phyloP scores from a whole-genome alignment of 2,797 vertebrate genomes.

The Tenualosa ilisha region DNA sequence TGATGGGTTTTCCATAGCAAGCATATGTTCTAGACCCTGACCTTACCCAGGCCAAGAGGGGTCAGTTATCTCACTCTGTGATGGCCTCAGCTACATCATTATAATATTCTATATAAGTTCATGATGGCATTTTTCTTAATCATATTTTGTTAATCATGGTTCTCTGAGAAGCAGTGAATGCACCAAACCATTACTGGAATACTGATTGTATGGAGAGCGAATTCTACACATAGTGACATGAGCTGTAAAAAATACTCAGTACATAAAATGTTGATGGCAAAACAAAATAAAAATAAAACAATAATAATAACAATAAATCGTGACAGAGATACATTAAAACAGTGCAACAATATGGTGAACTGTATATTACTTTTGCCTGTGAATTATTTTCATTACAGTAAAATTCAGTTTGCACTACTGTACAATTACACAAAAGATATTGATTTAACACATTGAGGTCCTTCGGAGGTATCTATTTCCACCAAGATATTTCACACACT shows the following conservation, averaged over 20 bases:
- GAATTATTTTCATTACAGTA: not conserved
- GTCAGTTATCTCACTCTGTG: not conserved
- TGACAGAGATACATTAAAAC: not conserved
- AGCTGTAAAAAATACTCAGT: not conserved
- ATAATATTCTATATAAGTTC: not conserved
- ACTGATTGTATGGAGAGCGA: not conserved
- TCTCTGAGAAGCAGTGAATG: not conserved
- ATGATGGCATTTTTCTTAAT: not conserved
- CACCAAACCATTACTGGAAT: not conserved
- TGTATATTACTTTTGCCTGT: not conserved
- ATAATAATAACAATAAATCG: not conserved
- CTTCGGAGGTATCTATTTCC: not conserved
- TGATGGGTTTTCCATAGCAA: not conserved
- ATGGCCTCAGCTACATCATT: not conserved
- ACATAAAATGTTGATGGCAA: constrained; percentile 3
- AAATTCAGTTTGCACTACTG: not conserved
- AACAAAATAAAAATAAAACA: not conserved
- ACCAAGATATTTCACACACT: not conserved
- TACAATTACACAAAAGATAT: not conserved
- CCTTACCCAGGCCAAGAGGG: not conserved
- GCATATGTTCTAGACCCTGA: not conserved
- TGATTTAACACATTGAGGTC: not conserved
- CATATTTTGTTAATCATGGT: not conserved
- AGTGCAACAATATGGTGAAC: not conserved
- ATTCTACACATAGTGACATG: not conserved